phyloP scores from a whole-genome alignment of 2,888 invertebrate genomes.

The Perizoma flavofasciatum region DNA sequence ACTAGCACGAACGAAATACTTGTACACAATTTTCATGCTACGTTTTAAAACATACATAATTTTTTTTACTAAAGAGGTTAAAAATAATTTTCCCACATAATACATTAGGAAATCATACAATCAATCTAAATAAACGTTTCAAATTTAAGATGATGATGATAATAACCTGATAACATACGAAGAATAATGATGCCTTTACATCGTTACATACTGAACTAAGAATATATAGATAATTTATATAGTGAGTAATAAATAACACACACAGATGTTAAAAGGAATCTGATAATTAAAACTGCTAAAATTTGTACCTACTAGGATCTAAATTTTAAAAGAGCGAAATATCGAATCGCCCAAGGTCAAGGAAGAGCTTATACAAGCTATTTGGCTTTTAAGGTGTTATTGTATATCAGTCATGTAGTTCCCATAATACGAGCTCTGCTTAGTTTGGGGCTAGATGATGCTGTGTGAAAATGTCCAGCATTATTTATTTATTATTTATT shows the following conservation, averaged over 20 bases:
- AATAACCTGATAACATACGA: slow-evolving; percentile 12
- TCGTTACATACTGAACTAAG: slow-evolving; percentile 5
- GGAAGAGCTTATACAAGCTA: background rate
- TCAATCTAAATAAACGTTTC: slow-evolving; percentile 24
- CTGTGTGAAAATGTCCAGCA: too few species aligned
- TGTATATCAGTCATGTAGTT: too few species aligned
- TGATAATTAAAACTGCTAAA: slow-evolving; percentile 17
- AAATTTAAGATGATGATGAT: slow-evolving; percentile 11
- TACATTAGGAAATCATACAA: slow-evolving; percentile 22
- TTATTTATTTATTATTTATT: too few species aligned
- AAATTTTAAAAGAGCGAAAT: slow-evolving; percentile 6
- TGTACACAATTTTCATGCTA: background rate
- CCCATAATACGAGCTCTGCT: too few species aligned
- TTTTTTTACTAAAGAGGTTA: background rate
- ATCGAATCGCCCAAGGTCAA: slow-evolving; percentile 10
- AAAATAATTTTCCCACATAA: background rate
- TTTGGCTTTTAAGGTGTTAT: too few species aligned
- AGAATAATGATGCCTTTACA: slow-evolving; percentile 20
- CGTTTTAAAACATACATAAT: background rate
- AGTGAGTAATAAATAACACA: slow-evolving; percentile 20
- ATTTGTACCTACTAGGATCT: slow-evolving; percentile 18
- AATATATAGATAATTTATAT: slow-evolving; percentile 11
- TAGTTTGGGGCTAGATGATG: too few species aligned
- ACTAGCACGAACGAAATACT: background rate
- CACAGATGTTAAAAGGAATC: slow-evolving; percentile 12